phyloP scores from a whole-genome alignment of 2,113 vertebrate genomes.

The Pomatorhinus ruficollis region DNA sequence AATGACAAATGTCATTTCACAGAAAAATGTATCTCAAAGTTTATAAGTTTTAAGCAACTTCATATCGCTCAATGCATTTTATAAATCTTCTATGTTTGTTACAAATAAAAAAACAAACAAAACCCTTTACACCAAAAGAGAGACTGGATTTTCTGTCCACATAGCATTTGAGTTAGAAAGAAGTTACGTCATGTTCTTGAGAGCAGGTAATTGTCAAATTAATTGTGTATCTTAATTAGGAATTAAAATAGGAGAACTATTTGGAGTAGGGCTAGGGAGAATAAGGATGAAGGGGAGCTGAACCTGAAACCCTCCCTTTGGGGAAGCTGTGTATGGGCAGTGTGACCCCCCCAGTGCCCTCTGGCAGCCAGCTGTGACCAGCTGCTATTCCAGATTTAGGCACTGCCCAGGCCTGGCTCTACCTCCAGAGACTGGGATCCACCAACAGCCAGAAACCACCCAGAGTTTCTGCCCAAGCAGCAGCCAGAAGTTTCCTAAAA shows the following conservation, averaged over 20 bases:
- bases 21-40: neutral
- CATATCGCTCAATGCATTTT: neutral
- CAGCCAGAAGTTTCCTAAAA: neutral
- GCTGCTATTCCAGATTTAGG: neutral
- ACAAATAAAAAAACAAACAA: neutral
- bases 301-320: neutral
- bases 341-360: neutral
- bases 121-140: neutral
- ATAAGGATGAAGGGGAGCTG: neutral
- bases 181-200: neutral
- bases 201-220: neutral
- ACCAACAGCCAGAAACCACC: accelerated
- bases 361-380: neutral
- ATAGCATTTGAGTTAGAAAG: neutral
- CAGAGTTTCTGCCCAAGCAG: neutral
- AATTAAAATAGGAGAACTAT: neutral
- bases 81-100: neutral
- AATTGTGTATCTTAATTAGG: neutral
- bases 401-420: neutral
- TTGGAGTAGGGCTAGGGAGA: neutral
- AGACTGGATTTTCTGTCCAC: neutral
- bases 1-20: neutral
- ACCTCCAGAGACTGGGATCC: neutral
- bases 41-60: neutral
- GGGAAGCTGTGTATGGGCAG: no score